Base-by-base conservation (phyloP, 1,140 invertebrate species). In the Aphaenogaster floridana region DNA sequence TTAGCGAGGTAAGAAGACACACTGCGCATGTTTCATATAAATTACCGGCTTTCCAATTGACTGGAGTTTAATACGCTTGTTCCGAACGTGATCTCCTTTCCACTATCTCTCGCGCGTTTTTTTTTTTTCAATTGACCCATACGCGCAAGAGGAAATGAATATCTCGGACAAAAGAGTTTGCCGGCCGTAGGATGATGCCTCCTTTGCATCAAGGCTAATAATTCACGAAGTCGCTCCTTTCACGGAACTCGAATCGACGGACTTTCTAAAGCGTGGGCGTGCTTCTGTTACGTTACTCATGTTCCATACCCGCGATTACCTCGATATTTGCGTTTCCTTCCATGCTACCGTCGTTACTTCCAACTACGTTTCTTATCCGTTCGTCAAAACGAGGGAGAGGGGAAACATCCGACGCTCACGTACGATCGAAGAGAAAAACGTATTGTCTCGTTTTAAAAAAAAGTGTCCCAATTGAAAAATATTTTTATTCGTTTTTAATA, bases 1-100 rank as follows among this genome's bases (percentile, higher is more conserved):
- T 96, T 98, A 96, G 97, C 98, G 89, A 98, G 97, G 98, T 98
- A 96, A 97, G 95, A 52, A 61, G 48, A 45, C 39, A 36, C 7
- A n/a, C 3, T 48, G 3, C 5, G 3, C 34, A 17, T 21, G 17
- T 80, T 17, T 36, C 28, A 42, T 59, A 28, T 71, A 15, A 21
- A 45, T n/a, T 28, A 28, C 71, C 63, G 1, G 34, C 3, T 9
- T 57, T 69, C 6, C 13, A 39, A 21, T 42, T 34, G 42, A 48
- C 13, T 28, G n/a, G 28, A 9, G 13, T n/a, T 48, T 61, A 4
- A 28, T 13, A 63, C 15, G 39, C 2, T 21, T 21, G 28, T 59
- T 39, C 39, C 17, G 11, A 57, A 45, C 17, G 52, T 45, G 21
- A 42, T 76, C 13, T 81, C 4, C 45, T 48, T 72, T 61, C 28